These are phyloP conservation scores for Rhipidura dahli DNA, from an alignment of 2,113 vertebrate genomes.

Conservation along the genomic window DNA sequence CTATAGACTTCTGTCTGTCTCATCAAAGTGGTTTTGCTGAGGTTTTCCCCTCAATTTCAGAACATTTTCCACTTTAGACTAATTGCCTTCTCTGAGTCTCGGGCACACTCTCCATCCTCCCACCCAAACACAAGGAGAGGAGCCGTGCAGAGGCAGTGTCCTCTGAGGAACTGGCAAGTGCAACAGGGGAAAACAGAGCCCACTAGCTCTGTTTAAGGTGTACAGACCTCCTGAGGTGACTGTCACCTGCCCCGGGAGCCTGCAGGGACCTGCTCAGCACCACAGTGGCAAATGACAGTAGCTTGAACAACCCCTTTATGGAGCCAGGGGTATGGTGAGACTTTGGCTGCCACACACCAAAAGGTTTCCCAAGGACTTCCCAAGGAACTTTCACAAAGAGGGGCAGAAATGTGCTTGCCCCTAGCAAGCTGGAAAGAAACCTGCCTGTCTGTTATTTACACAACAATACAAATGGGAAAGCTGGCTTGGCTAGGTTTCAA, in stretches of 20 bases:
- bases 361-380: not conserved
- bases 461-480: not conserved
- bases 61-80: not conserved
- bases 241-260: not conserved
- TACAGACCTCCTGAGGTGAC: not conserved
- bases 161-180: not conserved
- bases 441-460: not conserved
- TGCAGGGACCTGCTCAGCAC: not conserved
- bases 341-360: not conserved
- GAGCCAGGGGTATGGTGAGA: rapidly evolving
- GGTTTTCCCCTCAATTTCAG: not conserved
- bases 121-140: not conserved
- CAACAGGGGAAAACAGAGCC: not conserved
- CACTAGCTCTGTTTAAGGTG: not conserved
- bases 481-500: not conserved
- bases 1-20: not conserved
- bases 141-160: not conserved
- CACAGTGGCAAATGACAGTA: not conserved
- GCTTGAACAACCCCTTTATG: not conserved
- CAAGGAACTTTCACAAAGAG: not conserved
- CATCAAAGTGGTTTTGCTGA: not conserved
- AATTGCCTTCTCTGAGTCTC: not conserved
- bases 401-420: not conserved
- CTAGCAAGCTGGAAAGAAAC: not conserved
- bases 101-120: not conserved